Evolutionary conservation across 2,888 invertebrate species (phyloP).

Genomic region (Sphaerophoria rueppellii): DNA sequence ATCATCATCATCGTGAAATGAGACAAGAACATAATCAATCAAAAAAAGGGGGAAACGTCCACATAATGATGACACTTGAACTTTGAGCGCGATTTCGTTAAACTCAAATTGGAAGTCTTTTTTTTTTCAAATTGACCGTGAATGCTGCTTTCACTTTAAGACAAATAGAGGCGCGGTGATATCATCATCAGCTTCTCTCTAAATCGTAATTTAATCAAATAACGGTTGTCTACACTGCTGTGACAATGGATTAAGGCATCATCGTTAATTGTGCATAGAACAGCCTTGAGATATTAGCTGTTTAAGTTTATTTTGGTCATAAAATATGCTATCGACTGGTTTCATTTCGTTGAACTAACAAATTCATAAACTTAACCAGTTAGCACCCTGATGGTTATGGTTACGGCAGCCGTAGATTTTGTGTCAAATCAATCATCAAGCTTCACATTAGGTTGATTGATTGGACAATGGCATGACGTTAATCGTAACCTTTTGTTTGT

Average conservation of each 20-base stretch:
- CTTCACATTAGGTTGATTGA: conserved; percentile 1
- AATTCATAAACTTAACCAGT: conserved; percentile 1
- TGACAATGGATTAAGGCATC: conserved; percentile 14
- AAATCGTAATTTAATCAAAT: conserved; percentile 19
- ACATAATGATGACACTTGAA: conserved; percentile 46
- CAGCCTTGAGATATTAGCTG: conserved; percentile 49
- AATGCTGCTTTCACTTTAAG: conserved; percentile 48
- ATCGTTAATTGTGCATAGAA: background rate
- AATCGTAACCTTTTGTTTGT: background rate
- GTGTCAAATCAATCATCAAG: conserved; percentile 3
- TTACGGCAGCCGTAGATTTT: background rate
- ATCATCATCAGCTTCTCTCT: conserved; percentile 26
- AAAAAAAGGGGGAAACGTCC: conserved; percentile 9
- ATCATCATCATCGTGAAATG: background rate
- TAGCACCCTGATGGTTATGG: conserved; percentile 9
- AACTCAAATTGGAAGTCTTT: background rate
- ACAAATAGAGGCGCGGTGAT: conserved; percentile 27
- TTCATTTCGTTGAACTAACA: conserved; percentile 17
- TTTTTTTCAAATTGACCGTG: conserved; percentile 10
- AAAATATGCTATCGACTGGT: conserved; percentile 42
- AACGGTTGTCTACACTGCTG: conserved; percentile 23
- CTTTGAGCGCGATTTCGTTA: conserved; percentile 29
- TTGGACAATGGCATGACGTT: conserved; percentile 11
- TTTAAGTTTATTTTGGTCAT: conserved; percentile 21
- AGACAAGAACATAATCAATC: conserved; percentile 26